phyloP scores from a whole-genome alignment of 2,797 vertebrate genomes.

The Arrhamphus sclerolepis region DNA sequence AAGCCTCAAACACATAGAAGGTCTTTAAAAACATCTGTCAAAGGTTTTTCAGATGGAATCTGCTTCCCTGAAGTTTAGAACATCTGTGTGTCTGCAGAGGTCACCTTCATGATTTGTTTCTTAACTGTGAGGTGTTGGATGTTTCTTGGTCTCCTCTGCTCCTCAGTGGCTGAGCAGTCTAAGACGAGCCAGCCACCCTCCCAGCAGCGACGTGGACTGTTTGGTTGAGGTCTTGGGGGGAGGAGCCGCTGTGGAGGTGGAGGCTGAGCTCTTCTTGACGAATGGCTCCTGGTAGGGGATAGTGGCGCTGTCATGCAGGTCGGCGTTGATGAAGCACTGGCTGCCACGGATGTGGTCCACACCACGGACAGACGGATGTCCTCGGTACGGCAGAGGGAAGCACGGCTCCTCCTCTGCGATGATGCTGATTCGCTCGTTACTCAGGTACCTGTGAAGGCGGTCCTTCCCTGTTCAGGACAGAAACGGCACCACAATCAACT shows the following conservation, averaged over 20 bases:
- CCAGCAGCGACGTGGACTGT: conserved; percentile 80
- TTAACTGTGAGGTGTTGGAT: background rate
- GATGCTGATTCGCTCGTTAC: conserved; percentile 90
- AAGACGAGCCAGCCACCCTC: conserved; percentile 89
- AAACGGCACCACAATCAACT: no score
- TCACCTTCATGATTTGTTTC: background rate
- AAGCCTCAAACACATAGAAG: no score
- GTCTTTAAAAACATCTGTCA: background rate
- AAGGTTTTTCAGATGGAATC: no score
- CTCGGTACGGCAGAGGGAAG: conserved; percentile 77
- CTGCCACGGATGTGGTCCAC: conserved; percentile 91
- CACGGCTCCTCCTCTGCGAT: conserved; percentile 86
- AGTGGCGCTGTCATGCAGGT: conserved; percentile 89
- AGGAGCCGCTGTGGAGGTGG: conserved; percentile 2
- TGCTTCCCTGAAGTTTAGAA: no score
- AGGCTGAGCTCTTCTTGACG: conserved; percentile 70
- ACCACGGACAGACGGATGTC: conserved; percentile 85
- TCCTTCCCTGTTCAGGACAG: conserved; percentile 78
- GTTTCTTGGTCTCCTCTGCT: background rate
- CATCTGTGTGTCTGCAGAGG: background rate
- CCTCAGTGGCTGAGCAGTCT: conserved; percentile 90
- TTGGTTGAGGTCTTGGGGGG: conserved; percentile 66
- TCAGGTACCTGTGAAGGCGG: conserved; percentile 87
- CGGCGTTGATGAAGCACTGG: conserved; percentile 84
- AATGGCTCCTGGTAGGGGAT: conserved; percentile 89